Evolutionary conservation across 1,140 invertebrate genomes (phyloP).

Genomic region (Trialeurodes vaporariorum): DNA sequence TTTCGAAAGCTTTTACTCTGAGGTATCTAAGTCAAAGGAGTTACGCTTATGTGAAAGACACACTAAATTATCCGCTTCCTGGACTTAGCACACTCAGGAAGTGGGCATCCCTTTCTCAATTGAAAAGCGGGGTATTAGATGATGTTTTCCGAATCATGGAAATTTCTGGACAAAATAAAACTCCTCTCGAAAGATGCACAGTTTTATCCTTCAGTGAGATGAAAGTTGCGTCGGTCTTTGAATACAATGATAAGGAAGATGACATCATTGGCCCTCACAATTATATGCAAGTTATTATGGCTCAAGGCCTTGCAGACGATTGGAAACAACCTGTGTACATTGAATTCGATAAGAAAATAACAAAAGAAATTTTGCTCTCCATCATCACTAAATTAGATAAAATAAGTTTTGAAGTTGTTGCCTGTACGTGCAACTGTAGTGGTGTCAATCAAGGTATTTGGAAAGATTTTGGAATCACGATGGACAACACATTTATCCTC

Average conservation of each 20-base stretch:
- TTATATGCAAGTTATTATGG: constrained; percentile 30
- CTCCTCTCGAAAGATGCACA: constrained; percentile 21
- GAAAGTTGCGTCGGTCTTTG: constrained; percentile 26
- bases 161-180: constrained; percentile 14
- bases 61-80: constrained; percentile 4
- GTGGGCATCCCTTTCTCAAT: constrained; percentile 11
- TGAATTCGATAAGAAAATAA: constrained; percentile 31
- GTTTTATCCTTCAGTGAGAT: constrained; percentile 30
- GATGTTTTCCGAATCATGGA: constrained; percentile 17
- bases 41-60: constrained; percentile 5
- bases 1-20: neutral
- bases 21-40: constrained; percentile 3
- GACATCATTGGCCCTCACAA: constrained; percentile 31
- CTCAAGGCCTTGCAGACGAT: constrained; percentile 27
- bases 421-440: constrained; percentile 29
- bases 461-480: constrained; percentile 27
- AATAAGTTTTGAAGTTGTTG: constrained; percentile 27
- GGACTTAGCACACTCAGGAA: constrained; percentile 8
- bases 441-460: constrained; percentile 27
- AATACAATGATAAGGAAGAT: constrained; percentile 30
- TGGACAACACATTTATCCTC: constrained; percentile 17
- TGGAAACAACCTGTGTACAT: constrained; percentile 34
- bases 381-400: constrained; percentile 26
- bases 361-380: constrained; percentile 24
- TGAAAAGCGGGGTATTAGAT: constrained; percentile 14